phyloP scores from a whole-genome alignment of 2,888 invertebrate genomes.

The Thelaira solivaga region DNA sequence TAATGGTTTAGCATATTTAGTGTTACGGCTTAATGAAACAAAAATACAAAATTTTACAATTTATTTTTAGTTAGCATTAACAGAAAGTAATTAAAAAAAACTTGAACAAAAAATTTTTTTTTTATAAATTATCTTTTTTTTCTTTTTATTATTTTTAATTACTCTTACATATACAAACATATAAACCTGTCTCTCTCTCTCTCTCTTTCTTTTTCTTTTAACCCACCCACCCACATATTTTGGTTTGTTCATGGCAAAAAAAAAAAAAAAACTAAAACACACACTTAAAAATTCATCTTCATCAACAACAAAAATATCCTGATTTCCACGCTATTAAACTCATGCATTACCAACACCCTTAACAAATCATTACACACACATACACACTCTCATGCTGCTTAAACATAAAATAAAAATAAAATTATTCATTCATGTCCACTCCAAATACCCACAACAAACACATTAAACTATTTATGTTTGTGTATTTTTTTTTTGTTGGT shows the following conservation, averaged over 20 bases:
- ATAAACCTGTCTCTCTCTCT: too few species aligned
- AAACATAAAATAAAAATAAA: constrained; percentile 34
- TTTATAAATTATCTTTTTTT: constrained; percentile 15
- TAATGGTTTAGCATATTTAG: constrained; percentile 38
- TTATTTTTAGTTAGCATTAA: constrained; percentile 29
- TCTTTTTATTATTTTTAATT: constrained; percentile 30
- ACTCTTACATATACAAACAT: constrained; percentile 12
- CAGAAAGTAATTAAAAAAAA: constrained; percentile 16
- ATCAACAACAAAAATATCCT: constrained; percentile 51
- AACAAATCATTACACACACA: not conserved
- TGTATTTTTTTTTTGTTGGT: not conserved
- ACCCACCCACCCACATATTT: constrained; percentile 28
- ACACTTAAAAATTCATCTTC: too few species aligned
- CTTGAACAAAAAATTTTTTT: constrained; percentile 34
- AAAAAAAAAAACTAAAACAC: constrained; percentile 18
- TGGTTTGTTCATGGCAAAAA: constrained; percentile 48
- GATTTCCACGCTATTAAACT: constrained; percentile 54
- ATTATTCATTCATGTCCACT: constrained; percentile 50
- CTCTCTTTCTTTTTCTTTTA: constrained; percentile 19
- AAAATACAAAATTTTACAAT: not conserved
- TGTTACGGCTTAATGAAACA: constrained; percentile 44
- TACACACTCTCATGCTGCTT: constrained; percentile 1
- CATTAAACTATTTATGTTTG: constrained; percentile 14
- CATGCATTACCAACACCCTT: constrained; percentile 2
- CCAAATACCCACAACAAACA: constrained; percentile 29